Evolutionary conservation across 2,797 vertebrate species (phyloP).

Genomic region (Coluber constrictor): DNA sequence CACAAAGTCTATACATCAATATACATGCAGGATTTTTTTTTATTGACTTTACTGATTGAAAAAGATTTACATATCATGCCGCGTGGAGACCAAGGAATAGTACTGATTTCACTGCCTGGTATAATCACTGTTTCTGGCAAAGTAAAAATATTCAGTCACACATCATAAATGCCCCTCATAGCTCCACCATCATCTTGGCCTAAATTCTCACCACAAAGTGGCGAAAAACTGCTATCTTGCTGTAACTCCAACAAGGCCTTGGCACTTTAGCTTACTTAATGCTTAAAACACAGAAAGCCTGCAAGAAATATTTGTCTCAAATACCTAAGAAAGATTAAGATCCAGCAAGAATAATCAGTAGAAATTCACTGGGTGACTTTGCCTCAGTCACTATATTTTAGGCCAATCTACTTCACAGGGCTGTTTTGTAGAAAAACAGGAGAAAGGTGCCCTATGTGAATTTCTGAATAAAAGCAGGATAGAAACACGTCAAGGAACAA

Average conservation of each 20-base stretch:
- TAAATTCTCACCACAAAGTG: neutral
- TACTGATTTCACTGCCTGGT: neutral
- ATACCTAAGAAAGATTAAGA: neutral
- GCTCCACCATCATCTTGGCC: neutral
- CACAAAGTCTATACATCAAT: neutral
- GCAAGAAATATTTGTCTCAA: neutral
- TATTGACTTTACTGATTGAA: neutral
- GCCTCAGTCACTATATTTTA: neutral
- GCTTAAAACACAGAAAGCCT: neutral
- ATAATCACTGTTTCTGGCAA: neutral
- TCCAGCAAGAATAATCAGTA: neutral
- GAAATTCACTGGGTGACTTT: neutral
- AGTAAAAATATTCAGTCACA: slow-evolving; percentile 4
- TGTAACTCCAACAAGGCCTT: neutral
- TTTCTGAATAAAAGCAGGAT: neutral
- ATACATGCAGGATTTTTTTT: neutral
- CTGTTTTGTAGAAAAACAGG: neutral
- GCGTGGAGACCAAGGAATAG: neutral
- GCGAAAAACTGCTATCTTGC: neutral
- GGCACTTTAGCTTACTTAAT: neutral
- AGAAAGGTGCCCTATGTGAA: neutral
- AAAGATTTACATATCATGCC: neutral
- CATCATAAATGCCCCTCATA: neutral
- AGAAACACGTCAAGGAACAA: neutral
- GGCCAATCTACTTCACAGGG: neutral